Percentiles rank a stretch among this genome's conserved stretches.
phyloP scores from a whole-genome alignment of 2,113 vertebrate species.

The Origma solitaria region DNA sequence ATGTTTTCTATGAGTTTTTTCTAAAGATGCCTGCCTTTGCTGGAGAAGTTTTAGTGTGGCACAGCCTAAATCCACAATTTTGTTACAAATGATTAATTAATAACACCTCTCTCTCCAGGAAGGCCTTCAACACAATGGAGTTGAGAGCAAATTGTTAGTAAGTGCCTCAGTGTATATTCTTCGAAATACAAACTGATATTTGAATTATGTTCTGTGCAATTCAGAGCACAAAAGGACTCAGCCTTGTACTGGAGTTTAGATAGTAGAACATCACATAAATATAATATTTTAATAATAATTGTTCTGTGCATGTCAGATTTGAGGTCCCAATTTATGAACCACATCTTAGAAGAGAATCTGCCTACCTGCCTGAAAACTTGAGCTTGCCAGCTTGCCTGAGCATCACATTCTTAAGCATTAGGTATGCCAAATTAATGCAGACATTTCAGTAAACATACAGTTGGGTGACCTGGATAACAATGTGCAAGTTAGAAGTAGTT shows the following conservation, averaged over 20 bases:
- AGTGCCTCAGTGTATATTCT: background rate
- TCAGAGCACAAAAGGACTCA: background rate
- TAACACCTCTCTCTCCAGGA: background rate
- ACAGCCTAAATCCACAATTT: background rate
- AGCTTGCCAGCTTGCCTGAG: background rate
- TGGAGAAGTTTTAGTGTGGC: background rate
- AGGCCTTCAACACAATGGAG: background rate
- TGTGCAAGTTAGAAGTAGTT: background rate
- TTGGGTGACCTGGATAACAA: background rate
- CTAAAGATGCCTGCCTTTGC: background rate
- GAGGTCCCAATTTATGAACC: background rate
- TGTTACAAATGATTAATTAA: conserved; percentile 14
- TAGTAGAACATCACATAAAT: background rate
- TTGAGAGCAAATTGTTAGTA: background rate
- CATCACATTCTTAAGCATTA: background rate
- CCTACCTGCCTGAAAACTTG: background rate
- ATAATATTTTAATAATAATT: background rate
- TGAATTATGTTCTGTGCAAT: background rate
- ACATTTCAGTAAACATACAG: background rate
- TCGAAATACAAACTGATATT: background rate
- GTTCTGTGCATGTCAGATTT: background rate
- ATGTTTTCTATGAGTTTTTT: background rate
- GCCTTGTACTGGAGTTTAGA: background rate
- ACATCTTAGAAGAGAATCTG: background rate
- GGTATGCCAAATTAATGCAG: background rate